Evolutionary conservation across 2,888 invertebrate species (phyloP).

Genomic region (Phaonia tiefii): DNA sequence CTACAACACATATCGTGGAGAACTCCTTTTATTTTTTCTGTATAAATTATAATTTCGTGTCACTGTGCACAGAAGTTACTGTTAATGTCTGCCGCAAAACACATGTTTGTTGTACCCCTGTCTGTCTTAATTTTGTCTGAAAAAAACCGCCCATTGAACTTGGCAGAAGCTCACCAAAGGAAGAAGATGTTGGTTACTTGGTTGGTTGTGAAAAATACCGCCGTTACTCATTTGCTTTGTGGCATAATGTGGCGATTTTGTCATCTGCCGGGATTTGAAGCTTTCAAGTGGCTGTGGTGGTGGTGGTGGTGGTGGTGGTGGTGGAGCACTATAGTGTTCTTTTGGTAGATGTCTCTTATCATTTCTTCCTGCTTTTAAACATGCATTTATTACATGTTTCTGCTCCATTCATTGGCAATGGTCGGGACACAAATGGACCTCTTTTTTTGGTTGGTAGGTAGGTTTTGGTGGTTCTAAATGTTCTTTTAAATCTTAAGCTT

Average conservation of each 20-base stretch:
- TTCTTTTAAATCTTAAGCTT: constrained; percentile 52
- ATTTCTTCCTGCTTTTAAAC: constrained; percentile 63
- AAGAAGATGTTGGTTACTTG: constrained; percentile 52
- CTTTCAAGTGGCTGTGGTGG: constrained; percentile 37
- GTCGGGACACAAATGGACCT: not conserved
- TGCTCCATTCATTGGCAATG: constrained; percentile 6
- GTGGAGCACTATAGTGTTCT: not conserved
- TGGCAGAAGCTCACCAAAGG: not conserved
- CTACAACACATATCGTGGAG: no score
- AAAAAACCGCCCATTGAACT: no score
- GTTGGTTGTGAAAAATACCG: constrained; percentile 53
- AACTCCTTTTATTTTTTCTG: no score
- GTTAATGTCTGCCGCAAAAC: constrained; percentile 60
- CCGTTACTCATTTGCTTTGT: constrained; percentile 64
- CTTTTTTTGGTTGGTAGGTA: not conserved
- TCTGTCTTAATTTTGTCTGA: constrained; percentile 46
- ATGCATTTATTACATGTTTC: constrained; percentile 59
- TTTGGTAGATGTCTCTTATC: constrained; percentile 52
- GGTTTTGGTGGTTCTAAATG: constrained; percentile 50
- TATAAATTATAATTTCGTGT: no score
- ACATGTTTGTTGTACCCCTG: constrained; percentile 60
- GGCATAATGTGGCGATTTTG: constrained; percentile 45
- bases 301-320: constrained; percentile 5
- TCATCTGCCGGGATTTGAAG: constrained; percentile 32
- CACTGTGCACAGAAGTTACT: constrained; percentile 63